phyloP scores from a whole-genome alignment of 2,797 vertebrate genomes.

The Phyllotis vaccarum region DNA sequence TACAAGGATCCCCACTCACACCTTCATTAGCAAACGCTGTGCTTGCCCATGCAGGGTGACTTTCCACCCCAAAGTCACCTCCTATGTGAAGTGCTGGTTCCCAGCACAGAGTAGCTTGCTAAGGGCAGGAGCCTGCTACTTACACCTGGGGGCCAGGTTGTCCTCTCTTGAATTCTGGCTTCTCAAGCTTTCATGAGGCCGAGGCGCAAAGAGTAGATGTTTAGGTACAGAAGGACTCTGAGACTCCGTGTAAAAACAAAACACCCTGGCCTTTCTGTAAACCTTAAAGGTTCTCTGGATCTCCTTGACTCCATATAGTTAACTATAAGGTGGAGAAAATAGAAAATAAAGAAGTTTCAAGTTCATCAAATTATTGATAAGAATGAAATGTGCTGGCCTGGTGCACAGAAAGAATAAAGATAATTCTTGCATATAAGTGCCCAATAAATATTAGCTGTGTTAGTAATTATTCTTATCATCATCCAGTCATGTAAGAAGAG shows the following conservation, averaged over 20 bases:
- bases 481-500: neutral
- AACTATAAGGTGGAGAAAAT: neutral
- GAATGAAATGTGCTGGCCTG: slow-evolving; percentile 1
- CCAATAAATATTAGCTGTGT: neutral
- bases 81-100: neutral
- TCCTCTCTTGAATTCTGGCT: neutral
- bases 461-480: neutral
- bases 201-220: neutral
- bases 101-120: neutral
- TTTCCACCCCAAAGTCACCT: neutral
- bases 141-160: neutral
- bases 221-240: neutral
- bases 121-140: neutral
- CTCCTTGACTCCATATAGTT: neutral
- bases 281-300: neutral
- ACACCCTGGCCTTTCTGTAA: neutral
- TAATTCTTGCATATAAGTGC: neutral
- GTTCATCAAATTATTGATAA: slow-evolving; percentile 6
- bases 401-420: neutral
- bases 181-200: neutral
- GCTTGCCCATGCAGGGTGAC: neutral
- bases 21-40: neutral
- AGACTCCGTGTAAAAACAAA: neutral
- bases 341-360: slow-evolving; percentile 2
- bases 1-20: neutral